Conservation (phyloP, 2,113 vertebrate genomes). For the Hiodon tergisus region DNA sequence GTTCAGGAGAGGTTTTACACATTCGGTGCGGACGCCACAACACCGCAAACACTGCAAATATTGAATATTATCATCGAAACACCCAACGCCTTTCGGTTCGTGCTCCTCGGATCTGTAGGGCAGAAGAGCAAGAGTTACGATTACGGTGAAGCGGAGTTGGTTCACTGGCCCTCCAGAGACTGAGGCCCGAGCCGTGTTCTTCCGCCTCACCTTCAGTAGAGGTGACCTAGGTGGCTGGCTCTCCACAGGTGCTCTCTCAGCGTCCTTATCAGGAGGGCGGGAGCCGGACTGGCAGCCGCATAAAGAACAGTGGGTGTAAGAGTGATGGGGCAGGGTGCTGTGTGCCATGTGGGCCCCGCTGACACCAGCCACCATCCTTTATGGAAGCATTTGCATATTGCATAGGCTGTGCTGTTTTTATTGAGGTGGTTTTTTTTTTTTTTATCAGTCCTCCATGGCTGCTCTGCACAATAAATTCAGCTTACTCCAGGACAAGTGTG, state of each 20-base stretch:
- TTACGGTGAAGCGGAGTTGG: no score
- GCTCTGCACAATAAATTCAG: conserved; percentile 52
- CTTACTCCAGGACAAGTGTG: conserved; percentile 52
- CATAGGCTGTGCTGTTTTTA: conserved; percentile 54
- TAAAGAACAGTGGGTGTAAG: conserved; percentile 60
- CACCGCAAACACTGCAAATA: no score
- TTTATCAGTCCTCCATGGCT: conserved; percentile 45
- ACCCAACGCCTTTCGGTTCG: not conserved
- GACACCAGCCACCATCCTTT: conserved; percentile 42
- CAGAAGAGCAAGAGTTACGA: not conserved
- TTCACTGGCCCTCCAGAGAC: no score
- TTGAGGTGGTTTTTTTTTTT: conserved; percentile 41
- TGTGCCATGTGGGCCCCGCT: conserved; percentile 38
- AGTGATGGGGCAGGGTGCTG: conserved; percentile 47
- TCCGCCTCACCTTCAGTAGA: conserved; percentile 34
- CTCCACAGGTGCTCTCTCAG: conserved; percentile 36
- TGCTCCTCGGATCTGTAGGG: not conserved
- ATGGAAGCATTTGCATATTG: conserved; percentile 60
- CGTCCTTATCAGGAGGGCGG: conserved; percentile 49
- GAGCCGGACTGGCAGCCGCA: conserved; percentile 48
- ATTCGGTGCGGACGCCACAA: no score
- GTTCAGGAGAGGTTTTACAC: no score
- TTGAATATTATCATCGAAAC: no score
- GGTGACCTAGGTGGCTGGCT: conserved; percentile 23
- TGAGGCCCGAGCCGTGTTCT: no score